Conservation (phyloP, 2,888 invertebrate genomes). For the Eupithecia inturbata region DNA sequence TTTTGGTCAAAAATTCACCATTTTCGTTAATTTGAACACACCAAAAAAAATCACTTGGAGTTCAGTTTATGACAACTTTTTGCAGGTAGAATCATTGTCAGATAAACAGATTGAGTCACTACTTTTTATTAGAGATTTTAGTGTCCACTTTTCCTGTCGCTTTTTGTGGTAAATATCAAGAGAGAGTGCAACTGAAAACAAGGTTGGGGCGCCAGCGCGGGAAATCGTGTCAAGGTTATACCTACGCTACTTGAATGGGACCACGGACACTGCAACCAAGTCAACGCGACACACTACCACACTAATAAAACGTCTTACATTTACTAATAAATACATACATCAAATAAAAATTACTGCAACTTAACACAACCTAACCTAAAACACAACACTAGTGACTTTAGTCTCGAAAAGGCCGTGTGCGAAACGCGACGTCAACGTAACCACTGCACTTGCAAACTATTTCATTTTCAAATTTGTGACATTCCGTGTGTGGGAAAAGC, state of each 20-base stretch:
- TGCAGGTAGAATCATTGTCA: background rate
- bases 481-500: slow-evolving; percentile 64
- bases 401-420: slow-evolving; percentile 41
- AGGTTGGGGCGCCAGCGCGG: slow-evolving; percentile 76
- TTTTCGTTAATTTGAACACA: slow-evolving; percentile 47
- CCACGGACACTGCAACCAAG: slow-evolving; percentile 69
- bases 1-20: slow-evolving; percentile 65
- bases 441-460: slow-evolving; percentile 68
- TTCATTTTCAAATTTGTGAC: slow-evolving; percentile 75
- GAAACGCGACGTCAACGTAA: slow-evolving; percentile 50
- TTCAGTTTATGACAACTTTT: slow-evolving; percentile 26
- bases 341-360: slow-evolving; percentile 33
- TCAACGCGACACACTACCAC: slow-evolving; percentile 51
- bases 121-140: background rate
- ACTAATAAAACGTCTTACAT: slow-evolving; percentile 45
- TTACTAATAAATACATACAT: slow-evolving; percentile 45
- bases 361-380: slow-evolving; percentile 59
- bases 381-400: slow-evolving; percentile 56
- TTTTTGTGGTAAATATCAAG: slow-evolving; percentile 75
- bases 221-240: slow-evolving; percentile 82
- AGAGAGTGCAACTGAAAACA: slow-evolving; percentile 77
- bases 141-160: slow-evolving; percentile 42
- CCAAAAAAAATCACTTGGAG: slow-evolving; percentile 4
- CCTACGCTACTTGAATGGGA: slow-evolving; percentile 65
- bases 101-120: slow-evolving; percentile 1